phyloP scores from a whole-genome alignment of 2,888 invertebrate genomes.

The Acanthopleura granulata region DNA sequence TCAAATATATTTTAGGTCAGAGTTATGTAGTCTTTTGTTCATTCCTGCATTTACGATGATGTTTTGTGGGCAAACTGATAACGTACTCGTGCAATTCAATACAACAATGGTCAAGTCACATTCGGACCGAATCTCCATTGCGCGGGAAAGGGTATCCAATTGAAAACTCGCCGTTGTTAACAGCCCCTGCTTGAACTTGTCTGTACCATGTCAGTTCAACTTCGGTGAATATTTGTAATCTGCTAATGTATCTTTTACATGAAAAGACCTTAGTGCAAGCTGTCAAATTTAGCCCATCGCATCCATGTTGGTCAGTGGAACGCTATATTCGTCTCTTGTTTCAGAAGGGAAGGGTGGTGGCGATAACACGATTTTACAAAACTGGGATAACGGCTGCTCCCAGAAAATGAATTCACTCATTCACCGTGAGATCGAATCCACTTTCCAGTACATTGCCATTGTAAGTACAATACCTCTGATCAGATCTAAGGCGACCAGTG shows the following conservation, averaged over 20 bases:
- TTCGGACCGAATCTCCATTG: too few species aligned
- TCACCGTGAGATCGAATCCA: background rate
- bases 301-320: background rate
- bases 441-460: constrained; percentile 11
- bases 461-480: background rate
- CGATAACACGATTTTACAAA: background rate
- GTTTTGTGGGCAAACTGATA: too few species aligned
- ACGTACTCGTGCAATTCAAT: too few species aligned
- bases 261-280: background rate
- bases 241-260: background rate
- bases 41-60: too few species aligned
- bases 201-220: background rate
- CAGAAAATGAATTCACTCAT: background rate
- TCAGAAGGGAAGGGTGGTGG: background rate
- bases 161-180: too few species aligned
- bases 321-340: background rate
- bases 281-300: background rate
- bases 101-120: too few species aligned
- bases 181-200: background rate
- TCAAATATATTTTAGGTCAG: too few species aligned
- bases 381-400: background rate
- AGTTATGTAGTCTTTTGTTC: too few species aligned
- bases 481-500: too few species aligned
- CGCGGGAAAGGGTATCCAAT: too few species aligned
- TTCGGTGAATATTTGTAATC: background rate